Conservation (phyloP, 2,888 invertebrate genomes). For the Dascillus cervinus region DNA sequence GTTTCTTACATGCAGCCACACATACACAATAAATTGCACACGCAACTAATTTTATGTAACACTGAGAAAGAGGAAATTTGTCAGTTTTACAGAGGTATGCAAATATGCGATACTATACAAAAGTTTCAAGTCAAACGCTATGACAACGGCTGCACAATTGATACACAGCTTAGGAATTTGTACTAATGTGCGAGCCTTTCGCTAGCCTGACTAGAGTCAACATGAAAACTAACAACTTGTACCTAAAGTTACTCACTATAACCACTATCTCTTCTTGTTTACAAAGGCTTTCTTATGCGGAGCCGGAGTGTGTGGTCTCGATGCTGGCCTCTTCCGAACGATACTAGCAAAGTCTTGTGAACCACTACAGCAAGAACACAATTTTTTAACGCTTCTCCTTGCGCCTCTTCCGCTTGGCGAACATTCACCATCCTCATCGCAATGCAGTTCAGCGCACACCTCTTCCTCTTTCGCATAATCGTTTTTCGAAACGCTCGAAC, state of each 20-base stretch:
- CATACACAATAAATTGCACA: background rate
- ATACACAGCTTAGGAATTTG: constrained; percentile 32
- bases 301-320: constrained; percentile 32
- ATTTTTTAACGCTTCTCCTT: constrained; percentile 35
- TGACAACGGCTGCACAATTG: constrained; percentile 6
- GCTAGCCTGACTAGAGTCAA: constrained; percentile 28
- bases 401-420: constrained; percentile 34
- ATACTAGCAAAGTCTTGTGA: constrained; percentile 20
- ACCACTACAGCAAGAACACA: constrained; percentile 40
- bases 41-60: background rate
- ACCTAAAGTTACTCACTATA: constrained; percentile 21
- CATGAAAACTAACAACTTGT: constrained; percentile 27
- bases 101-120: constrained; percentile 2
- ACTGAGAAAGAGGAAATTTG: background rate
- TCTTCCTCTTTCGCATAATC: constrained; percentile 27
- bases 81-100: background rate
- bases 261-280: constrained; percentile 41
- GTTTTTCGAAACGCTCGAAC: constrained; percentile 31
- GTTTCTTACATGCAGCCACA: too few species aligned
- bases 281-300: constrained; percentile 39
- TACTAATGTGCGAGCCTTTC: constrained; percentile 39
- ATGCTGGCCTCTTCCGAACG: constrained; percentile 32
- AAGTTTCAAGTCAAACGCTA: constrained; percentile 3
- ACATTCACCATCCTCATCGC: constrained; percentile 28
- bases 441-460: constrained; percentile 30